These are phyloP conservation scores for Paralvinella palmiformis DNA, from an alignment of 1,140 invertebrate genomes.

Conservation along the genomic window DNA sequence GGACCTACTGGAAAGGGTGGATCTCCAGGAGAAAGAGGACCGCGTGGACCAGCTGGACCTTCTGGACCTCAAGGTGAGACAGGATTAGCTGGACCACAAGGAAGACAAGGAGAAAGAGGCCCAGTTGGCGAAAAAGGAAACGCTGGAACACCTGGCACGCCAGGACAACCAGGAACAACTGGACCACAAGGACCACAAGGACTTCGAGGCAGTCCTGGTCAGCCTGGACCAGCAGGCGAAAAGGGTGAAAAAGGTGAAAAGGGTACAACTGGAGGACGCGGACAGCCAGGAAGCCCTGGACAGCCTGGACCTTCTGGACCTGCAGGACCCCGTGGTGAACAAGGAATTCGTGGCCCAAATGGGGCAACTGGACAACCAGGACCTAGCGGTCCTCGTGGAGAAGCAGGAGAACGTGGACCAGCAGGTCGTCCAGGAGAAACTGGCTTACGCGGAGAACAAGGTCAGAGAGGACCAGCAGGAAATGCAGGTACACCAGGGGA, in stretches of 20 bases:
- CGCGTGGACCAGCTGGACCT: constrained; percentile 6
- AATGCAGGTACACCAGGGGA: not conserved
- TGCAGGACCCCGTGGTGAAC: not conserved
- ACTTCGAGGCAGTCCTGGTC: not conserved
- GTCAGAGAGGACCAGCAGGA: constrained; percentile 8
- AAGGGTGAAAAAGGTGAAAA: not conserved
- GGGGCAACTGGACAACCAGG: constrained; percentile 1
- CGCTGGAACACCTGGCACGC: constrained; percentile 8
- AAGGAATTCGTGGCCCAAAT: not conserved
- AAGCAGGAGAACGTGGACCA: not conserved
- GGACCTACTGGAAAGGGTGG: not conserved
- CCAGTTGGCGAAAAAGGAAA: constrained; percentile 1
- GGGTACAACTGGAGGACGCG: constrained; percentile 11
- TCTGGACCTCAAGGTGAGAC: not conserved
- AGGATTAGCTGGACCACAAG: not conserved
- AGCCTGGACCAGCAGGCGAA: not conserved
- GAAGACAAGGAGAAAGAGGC: not conserved
- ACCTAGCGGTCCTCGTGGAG: not conserved
- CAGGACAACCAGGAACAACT: constrained; percentile 10
- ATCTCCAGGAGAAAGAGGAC: not conserved
- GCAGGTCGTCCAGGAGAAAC: not conserved
- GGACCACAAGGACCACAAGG: constrained; percentile 1
- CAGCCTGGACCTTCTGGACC: constrained; percentile 9
- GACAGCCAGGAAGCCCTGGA: constrained; percentile 8
- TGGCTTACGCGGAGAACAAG: constrained; percentile 5